Evolutionary conservation across 2,113 vertebrate species (phyloP).

Genomic region (Callipepla squamata): DNA sequence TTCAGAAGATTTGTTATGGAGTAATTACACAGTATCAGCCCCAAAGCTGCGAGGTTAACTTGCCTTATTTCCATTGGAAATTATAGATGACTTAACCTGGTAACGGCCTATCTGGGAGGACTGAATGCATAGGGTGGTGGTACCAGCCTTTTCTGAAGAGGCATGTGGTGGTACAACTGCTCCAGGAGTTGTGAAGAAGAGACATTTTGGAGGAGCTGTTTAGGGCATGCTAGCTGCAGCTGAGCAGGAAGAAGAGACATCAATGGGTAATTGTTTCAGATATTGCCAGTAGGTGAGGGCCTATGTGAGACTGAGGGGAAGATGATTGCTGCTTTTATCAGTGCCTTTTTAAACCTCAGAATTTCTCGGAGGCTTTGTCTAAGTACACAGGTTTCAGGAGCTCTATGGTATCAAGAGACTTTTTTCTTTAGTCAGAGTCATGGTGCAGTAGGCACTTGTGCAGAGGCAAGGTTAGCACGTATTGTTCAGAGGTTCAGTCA

Average conservation of each 20-base stretch:
- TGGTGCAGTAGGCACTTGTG: neutral
- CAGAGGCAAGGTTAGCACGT: neutral
- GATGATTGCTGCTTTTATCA: neutral
- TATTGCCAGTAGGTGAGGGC: neutral
- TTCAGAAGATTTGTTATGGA: neutral
- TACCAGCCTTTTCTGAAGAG: neutral
- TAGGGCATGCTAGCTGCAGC: neutral
- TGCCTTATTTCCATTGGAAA: neutral
- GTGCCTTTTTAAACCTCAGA: neutral
- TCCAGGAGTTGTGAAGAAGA: neutral
- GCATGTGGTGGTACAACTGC: neutral
- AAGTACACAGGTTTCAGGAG: neutral
- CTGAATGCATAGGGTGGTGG: neutral
- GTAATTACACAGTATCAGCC: fast-evolving
- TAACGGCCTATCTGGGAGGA: neutral
- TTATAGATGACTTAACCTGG: neutral
- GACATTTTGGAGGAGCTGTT: neutral
- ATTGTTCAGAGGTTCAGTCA: neutral
- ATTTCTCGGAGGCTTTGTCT: neutral
- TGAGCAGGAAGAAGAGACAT: neutral
- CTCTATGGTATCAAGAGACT: neutral
- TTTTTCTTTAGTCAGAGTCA: neutral
- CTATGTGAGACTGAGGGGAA: neutral
- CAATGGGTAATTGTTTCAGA: neutral
- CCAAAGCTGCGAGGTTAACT: neutral